Evolutionary conservation across 2,888 invertebrate species (phyloP), one percentile per base, ranked within the genome.

Genomic region (Nemotelus nigrinus): DNA sequence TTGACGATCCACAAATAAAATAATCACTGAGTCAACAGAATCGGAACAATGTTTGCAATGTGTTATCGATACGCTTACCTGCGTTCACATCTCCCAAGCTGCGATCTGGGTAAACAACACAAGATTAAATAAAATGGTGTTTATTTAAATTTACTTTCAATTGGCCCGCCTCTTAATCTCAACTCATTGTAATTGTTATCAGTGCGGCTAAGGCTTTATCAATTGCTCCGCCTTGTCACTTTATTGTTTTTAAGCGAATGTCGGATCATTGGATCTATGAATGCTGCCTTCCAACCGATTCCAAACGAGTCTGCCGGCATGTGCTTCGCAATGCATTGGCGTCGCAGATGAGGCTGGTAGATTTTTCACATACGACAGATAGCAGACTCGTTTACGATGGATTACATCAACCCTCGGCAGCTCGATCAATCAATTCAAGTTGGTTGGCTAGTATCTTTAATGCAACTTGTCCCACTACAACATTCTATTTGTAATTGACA

Each of bases 141-240:
- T 74, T 74, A 60, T 60, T 60, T 63, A 74, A 70, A 74, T 74
- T 74, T 63, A 60, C 74, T 74, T 74, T 74, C 74, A 74, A 74
- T 74, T 50, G 74, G 74, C 63, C 74, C 74, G 74, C 74, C 74
- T 74, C 60, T 63, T 60, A 60, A 70, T 53, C 70, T 55, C 53
- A 8, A 41, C 43, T 70, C 41, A 70, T 70, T 70, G 44, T 60
- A 50, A 60, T 57, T 63, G 74, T 74, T 74, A 74, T 74, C 74
- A 74, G 74, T 41, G 47, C 25, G 25, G 25, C 25, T 25, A 25
- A 48, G 63, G 39, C 50, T 74, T 71, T 74, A 74, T 74, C 74
- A 74, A 50, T 48, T n/a, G 63, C 74, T 63, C 74, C 74, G 74
- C 74, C 74, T 63, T 60, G 45, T 48, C 50, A 25, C 8, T 41